Base-by-base conservation (phyloP, 1,140 invertebrate genomes). In the Drosophila triauraria region DNA sequence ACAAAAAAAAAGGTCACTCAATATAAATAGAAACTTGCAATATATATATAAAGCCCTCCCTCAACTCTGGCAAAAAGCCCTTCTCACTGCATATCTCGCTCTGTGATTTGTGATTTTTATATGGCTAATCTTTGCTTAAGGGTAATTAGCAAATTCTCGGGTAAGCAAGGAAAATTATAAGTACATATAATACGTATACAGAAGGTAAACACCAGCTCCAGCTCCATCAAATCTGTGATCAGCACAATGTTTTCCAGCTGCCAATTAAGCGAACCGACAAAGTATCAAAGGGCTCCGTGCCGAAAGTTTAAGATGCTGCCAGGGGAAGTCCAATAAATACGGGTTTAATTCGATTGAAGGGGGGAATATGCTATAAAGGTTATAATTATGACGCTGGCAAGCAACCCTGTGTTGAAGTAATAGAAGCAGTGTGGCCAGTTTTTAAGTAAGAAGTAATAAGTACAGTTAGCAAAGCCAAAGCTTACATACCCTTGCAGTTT, bases 291-390 rank as follows among this genome's bases (percentile, higher is more conserved):
- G 63, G 43, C 59, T 12, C n/a, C 25, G 9, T 32, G 59, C 38
- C 65, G 61, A 69, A 65, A 69, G 65, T 69, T 69, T 61, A 69
- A 67, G 20, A 67, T 20, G 65, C 59, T 13, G n/a, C 25, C 9
- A n/a, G 38, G 65, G 27, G 62, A n/a, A 51, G 23, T n/a, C 30
- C 59, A 23, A 10, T 67, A 51, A 40, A 35, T 27, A 68, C 40
- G 17, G 51, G 51, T 54, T 54, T 54, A 15, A 38, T 7, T 38
- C 7, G 12, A 9, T 17, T 23, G 3, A 38, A 54, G 51, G 38
- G 32, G 20, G 30, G 30, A 35, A 35, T 9, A 53, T 20, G 30
- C 12, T 53, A 4, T 9, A 12, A 20, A 53, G 2, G 17, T 4
- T 20, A 32, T 38, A 20, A 54, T 54, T 54, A 54, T 8, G 8